Base-by-base conservation (phyloP, 2,113 vertebrate species). In the Onychostoma macrolepis region DNA sequence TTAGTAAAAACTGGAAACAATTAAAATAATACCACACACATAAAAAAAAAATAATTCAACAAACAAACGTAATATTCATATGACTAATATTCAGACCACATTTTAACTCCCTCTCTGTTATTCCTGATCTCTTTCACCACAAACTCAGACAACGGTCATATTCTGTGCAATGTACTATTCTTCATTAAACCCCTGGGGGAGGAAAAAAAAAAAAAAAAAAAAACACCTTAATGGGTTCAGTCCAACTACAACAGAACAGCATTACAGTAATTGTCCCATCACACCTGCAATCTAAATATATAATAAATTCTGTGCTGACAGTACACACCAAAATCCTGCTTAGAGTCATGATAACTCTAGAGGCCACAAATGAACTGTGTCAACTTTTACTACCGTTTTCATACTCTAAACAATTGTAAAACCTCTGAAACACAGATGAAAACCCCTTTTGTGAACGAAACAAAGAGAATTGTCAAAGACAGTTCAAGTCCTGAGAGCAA, bases 21-120 rank as follows among this genome's bases (percentile, higher is more conserved):
- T 53, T 24, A 11, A 50, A 30, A 74, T 53, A 65, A 80, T 45
- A 88, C 65, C 69, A 76, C n/a, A n/a, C 12, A 87, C 61, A 79
- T 61, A 78, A 53, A 83, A 84, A 88, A 84, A 90, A 80, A 91
- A 91, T 90, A 85, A 88, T n/a, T n/a, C n/a, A 41, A 75, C 5
- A 36, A 53, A 12, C 67, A n/a, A 87, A 43, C 7, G 0, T 8
- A 71, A 67, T 38, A 38, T 41, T 26, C n/a, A 33, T 28, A 13
- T 83, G 26, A 83, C 12, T 61, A 78, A 87, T 83, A 88, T 83
- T 72, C 56, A 89, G 87, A 90, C 86, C 86, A 91, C 87, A 85
- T 86, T 76, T 89, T 79, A 80, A 81, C 83, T 45, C 28, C 75
- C 38, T 26, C 41, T 80, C 63, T 86, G 80, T 38, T 53, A 65